A percentile compares a stretch with the other conserved stretches of the same genome.
Conservation (phyloP, 1,140 invertebrate genomes). For the Polypedilum pembai region DNA sequence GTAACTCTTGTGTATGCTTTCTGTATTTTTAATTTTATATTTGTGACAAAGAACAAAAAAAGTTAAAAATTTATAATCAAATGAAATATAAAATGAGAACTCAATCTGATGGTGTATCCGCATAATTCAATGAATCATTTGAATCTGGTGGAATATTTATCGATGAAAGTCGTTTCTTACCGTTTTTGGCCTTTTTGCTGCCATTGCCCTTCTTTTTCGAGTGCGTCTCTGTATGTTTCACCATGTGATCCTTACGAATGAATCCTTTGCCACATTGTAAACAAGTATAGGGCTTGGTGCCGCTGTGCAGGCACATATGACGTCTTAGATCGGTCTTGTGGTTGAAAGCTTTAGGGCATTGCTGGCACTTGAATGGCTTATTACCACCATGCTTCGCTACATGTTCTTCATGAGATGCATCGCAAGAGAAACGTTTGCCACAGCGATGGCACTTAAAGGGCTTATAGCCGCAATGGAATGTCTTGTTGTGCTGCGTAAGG, state of each 20-base stretch:
- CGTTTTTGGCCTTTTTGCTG: background rate
- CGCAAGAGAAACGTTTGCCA: constrained; percentile 70
- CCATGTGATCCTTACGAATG: constrained; percentile 90
- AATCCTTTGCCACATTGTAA: constrained; percentile 78
- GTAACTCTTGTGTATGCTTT: constrained; percentile 4
- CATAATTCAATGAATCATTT: background rate
- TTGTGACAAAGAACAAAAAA: too few relatives aligned
- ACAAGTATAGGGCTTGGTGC: constrained; percentile 73
- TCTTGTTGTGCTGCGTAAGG: constrained; percentile 82
- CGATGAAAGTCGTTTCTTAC: constrained; percentile 22
- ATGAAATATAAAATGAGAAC: too few relatives aligned
- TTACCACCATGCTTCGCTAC: constrained; percentile 68
- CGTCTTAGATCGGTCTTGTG: constrained; percentile 86
- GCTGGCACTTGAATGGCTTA: constrained; percentile 81
- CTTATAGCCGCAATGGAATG: constrained; percentile 77
- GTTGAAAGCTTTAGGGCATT: constrained; percentile 79
- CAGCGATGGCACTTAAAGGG: constrained; percentile 77
- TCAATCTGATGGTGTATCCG: background rate
- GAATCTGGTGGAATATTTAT: background rate
- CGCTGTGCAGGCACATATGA: constrained; percentile 80
- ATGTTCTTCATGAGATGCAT: constrained; percentile 60
- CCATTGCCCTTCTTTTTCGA: constrained; percentile 32
- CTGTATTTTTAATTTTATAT: background rate
- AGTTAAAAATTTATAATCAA: too few relatives aligned
- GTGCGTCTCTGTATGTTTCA: constrained; percentile 86